Conservation (phyloP, 2,888 invertebrate species). For the Argyra leucocephala region DNA sequence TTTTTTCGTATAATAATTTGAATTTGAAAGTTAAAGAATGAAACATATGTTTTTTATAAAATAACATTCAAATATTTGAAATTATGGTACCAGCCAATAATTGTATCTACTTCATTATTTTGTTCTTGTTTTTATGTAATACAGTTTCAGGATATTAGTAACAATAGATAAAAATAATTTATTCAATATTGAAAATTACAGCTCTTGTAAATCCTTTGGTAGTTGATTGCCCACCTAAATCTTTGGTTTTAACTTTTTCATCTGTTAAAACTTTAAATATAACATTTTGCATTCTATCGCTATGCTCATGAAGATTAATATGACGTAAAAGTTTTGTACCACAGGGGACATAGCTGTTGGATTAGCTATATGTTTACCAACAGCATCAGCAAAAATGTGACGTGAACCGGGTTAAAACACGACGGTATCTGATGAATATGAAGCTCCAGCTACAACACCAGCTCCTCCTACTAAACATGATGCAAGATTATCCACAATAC, state of each 20-base stretch:
- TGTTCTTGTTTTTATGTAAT: too few relatives aligned
- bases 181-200: conserved; percentile 58
- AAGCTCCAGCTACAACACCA: conserved; percentile 93
- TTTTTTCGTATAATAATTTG: too few relatives aligned
- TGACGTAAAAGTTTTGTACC: conserved; percentile 87
- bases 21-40: too few relatives aligned
- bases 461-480: conserved; percentile 96
- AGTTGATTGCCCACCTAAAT: conserved; percentile 90
- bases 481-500: conserved; percentile 93
- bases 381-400: conserved; percentile 88
- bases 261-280: conserved; percentile 69
- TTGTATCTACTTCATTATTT: too few relatives aligned
- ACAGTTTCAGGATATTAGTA: too few relatives aligned
- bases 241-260: conserved; percentile 87
- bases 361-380: conserved; percentile 77
- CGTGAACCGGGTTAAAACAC: conserved; percentile 97
- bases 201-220: conserved; percentile 90
- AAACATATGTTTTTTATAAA: too few relatives aligned
- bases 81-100: too few relatives aligned
- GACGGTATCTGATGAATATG: conserved; percentile 84
- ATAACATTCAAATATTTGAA: too few relatives aligned
- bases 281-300: conserved; percentile 71
- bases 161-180: conserved; percentile 21
- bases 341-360: conserved; percentile 94
- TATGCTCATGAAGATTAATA: conserved; percentile 79